Base-by-base conservation (phyloP, 2,113 vertebrate species). In the Rhea americana region DNA sequence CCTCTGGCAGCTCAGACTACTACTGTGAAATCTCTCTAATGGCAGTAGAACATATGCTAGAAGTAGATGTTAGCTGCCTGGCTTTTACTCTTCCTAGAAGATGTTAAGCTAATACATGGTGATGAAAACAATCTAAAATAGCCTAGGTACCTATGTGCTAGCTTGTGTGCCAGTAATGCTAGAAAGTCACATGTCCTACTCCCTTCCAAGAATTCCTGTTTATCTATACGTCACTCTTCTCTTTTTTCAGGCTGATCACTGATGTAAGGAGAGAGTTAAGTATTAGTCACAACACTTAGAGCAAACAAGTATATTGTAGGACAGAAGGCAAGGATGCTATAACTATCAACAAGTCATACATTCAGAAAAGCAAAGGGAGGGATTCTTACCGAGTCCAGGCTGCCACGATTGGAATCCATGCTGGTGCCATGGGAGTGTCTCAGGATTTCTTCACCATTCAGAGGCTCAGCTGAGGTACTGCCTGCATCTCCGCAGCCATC, bases 371-470 rank as follows among this genome's bases (percentile, higher is more conserved):
- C 28, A 24, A 83, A 75, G 28, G 85, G n/a, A 91, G 32, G 82
- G 17, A 79, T 91, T 67, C 98, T 98, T 96, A 99, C 99, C 82
- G 98, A 99, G 97, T 99, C 98, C 66, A 98, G 97, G 97, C 99
- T 99, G 93, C 98, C 98, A 93, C 97, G 98, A 96, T 98, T 98
- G 72, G 98, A 99, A 94, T 98, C 98, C 17, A 98, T 85, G 93
- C 98, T 98, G 93, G 98, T 98, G 91, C 98, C 98, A 59, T 98
- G 98, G 16, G 98, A 99, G 94, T 98, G 98, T 82, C 98, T 98
- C 53, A 98, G 97, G 37, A 97, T 96, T 75, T 98, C 98, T 48
- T 98, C 98, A 7, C 98, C 98, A 0, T 97, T 91, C 67, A 97
- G 96, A 4, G 98, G 98, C 65, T 98, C 98, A 37, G 98, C 98